phyloP scores from a whole-genome alignment of 2,113 vertebrate species.

The Capreolus pygargus region DNA sequence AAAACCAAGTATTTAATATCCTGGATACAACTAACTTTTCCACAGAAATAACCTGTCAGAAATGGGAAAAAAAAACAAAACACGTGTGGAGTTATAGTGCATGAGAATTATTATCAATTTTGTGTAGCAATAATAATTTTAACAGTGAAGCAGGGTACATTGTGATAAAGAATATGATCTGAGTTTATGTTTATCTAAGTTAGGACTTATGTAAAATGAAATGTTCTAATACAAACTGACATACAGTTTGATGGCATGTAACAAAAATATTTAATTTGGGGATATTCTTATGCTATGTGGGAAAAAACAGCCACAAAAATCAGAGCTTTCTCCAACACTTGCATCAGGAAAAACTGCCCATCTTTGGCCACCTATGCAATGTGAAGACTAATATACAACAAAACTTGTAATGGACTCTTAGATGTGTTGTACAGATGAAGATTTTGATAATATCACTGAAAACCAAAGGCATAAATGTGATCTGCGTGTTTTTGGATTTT shows the following conservation, averaged over 20 bases:
- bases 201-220: conserved; percentile 35
- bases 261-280: conserved; percentile 50
- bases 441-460: conserved; percentile 9
- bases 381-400: conserved; percentile 26
- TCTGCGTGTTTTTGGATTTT: conserved; percentile 20
- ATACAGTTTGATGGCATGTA: conserved; percentile 31
- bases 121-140: conserved; percentile 33
- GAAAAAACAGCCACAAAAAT: neutral
- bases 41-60: conserved; percentile 1
- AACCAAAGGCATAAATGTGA: conserved; percentile 31
- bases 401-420: neutral
- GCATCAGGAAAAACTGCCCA: neutral
- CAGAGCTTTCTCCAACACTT: conserved; percentile 43
- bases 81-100: neutral
- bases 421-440: neutral
- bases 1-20: conserved; percentile 24
- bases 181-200: conserved; percentile 52
- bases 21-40: neutral
- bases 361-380: neutral
- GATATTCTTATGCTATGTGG: conserved; percentile 22
- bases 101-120: conserved; percentile 16
- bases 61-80: neutral
- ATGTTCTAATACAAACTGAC: conserved; percentile 42
- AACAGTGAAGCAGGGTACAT: neutral
- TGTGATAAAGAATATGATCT: neutral